Percentiles rank a stretch among this genome's conserved stretches.
phyloP scores from a whole-genome alignment of 2,797 vertebrate genomes.

The Sebastes steindachneri region DNA sequence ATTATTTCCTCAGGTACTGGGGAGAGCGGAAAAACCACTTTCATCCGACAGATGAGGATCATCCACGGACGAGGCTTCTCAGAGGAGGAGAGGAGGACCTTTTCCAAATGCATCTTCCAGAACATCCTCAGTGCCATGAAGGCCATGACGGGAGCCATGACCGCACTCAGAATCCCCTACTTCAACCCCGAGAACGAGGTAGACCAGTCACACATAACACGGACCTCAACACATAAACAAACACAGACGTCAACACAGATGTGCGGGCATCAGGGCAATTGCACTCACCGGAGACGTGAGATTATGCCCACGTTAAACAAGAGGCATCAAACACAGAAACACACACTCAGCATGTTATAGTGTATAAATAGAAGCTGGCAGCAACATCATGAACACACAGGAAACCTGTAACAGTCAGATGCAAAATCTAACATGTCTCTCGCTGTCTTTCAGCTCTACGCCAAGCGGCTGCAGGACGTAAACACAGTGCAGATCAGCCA shows the following conservation, averaged over 20 bases:
- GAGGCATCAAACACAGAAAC: not conserved
- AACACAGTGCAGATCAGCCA: conserved; percentile 73
- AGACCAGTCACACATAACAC: not conserved
- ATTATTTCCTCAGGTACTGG: conserved; percentile 77
- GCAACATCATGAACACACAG: not conserved
- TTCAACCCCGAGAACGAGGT: conserved; percentile 83
- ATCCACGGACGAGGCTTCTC: conserved; percentile 85
- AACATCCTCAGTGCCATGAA: conserved; percentile 84
- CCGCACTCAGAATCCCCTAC: conserved; percentile 80
- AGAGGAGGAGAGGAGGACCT: conserved; percentile 81
- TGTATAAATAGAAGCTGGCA: not conserved
- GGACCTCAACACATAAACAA: not conserved
- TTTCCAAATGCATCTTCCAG: conserved; percentile 84
- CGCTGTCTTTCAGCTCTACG: conserved; percentile 66
- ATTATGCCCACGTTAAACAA: not conserved
- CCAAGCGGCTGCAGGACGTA: conserved; percentile 72
- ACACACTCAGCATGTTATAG: not conserved
- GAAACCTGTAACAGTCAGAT: not conserved
- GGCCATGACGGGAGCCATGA: conserved; percentile 83
- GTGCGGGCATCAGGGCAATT: not conserved
- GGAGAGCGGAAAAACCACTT: conserved; percentile 87
- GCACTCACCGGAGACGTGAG: not conserved
- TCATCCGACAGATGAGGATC: conserved; percentile 87
- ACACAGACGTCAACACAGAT: not conserved
- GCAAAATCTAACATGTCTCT: not conserved